Evolutionary conservation across 35 echinoderm and acorn worm genomes (phyloP), one percentile per base, ranked within the genome.

Genomic region (Lytechinus pictus): DNA sequence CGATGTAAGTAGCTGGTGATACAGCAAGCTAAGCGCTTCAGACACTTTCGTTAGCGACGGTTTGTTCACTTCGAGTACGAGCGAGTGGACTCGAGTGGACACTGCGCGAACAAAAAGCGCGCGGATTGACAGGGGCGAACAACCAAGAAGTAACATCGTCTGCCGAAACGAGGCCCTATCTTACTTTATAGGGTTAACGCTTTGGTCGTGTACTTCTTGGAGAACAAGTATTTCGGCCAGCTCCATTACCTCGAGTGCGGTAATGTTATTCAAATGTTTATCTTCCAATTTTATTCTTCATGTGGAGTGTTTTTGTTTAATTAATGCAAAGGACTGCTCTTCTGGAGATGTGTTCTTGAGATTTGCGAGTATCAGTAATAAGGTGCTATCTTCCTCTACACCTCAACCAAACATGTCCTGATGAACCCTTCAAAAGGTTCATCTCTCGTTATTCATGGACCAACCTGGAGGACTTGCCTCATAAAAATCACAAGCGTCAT

Each of bases 181-280:
- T 79, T 7, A 24, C 66, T n/a, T n/a, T 19, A 51, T 4, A 90
- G 88, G 88, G 88, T 90, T 90, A 52, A 52, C 14, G 88, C 28
- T 90, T 10, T 44, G 33, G 88, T 54, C 66, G 19, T 79, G 66
- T 79, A 79, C 66, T 79, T 79, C 66, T 79, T 14, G 66, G 4
- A 16, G 66, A 24, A 79, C 16, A 79, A 14, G 66, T 79, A 16
- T 7, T n/a, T 79, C 16, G 66, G 66, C 19, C 66, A 79, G 66
- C 19, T 79, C 66, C 66, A 79, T 79, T 12, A n/a, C 88, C 88
- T 90, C 88, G 52, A 90, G 33, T 90, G 52, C 88, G 52, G 28
- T 90, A 54, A 90, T 54, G 52, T 54, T 52, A 90, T 90, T 44
- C 28, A 90, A 90, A 90, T 90, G 88, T 90, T 90, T 90, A 90